Evolutionary conservation across 2,797 vertebrate species (phyloP).

Genomic region (Bryconaethiops microstoma): DNA sequence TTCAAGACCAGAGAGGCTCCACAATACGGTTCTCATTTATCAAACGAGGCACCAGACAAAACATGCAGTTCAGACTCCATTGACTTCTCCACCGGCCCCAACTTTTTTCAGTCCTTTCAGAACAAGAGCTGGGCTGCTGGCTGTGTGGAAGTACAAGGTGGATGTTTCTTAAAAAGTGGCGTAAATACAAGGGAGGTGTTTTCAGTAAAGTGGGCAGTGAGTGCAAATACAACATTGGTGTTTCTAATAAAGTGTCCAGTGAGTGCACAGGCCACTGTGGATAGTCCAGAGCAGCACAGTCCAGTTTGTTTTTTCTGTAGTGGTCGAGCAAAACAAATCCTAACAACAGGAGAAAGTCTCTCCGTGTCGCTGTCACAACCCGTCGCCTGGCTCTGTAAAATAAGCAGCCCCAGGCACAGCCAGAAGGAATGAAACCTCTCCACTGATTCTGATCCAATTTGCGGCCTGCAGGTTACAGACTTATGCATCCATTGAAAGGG

Average conservation of each 20-base stretch:
- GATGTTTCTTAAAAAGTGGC: too few species aligned
- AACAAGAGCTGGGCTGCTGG: background rate
- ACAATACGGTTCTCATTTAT: slow-evolving; percentile 27
- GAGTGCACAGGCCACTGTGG: background rate
- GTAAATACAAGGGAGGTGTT: too few species aligned
- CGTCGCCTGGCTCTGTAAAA: slow-evolving; percentile 66
- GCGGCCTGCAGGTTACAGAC: slow-evolving; percentile 64
- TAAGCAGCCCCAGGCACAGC: slow-evolving; percentile 68
- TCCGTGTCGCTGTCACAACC: slow-evolving; percentile 59
- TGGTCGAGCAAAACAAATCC: slow-evolving; percentile 5
- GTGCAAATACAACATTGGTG: too few species aligned
- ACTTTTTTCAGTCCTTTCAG: background rate
- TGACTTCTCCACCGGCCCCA: background rate
- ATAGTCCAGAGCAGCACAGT: background rate
- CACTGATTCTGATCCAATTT: slow-evolving; percentile 75
- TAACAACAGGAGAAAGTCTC: slow-evolving; percentile 31
- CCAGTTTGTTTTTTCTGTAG: background rate
- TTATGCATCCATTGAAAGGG: slow-evolving; percentile 66
- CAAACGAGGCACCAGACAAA: slow-evolving; percentile 22
- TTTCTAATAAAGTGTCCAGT: background rate
- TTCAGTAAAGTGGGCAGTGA: too few species aligned
- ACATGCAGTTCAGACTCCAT: slow-evolving; percentile 6
- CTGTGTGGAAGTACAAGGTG: background rate
- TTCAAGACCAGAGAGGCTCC: background rate
- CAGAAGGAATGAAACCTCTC: slow-evolving; percentile 70